phyloP scores from a whole-genome alignment of 2,113 vertebrate species.

The Myiopsitta monachus region DNA sequence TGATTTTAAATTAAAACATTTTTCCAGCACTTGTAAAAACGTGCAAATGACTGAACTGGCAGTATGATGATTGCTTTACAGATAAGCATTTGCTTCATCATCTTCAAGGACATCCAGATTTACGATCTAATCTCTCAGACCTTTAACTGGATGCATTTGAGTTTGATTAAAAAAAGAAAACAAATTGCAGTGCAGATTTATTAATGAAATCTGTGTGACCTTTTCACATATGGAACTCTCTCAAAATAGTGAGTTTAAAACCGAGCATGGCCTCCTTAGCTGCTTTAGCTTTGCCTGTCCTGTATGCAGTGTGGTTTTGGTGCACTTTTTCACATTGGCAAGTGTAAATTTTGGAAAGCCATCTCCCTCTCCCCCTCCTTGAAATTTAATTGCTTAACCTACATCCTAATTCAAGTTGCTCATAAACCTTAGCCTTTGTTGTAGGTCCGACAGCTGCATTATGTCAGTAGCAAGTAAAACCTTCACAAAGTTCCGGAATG shows the following conservation, averaged over 20 bases:
- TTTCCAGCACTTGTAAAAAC: constrained; percentile 81
- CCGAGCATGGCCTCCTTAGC: background rate
- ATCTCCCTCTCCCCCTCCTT: constrained; percentile 75
- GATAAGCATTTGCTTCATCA: constrained; percentile 87
- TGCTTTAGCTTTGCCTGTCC: background rate
- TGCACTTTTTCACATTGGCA: constrained; percentile 15
- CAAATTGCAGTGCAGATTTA: constrained; percentile 75
- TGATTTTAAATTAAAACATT: constrained; percentile 72
- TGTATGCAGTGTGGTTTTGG: background rate
- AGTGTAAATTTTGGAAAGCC: constrained; percentile 54
- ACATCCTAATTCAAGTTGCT: constrained; percentile 95
- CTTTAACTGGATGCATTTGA: constrained; percentile 85
- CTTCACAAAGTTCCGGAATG: constrained; percentile 96
- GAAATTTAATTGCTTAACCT: constrained; percentile 95
- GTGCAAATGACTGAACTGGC: constrained; percentile 85
- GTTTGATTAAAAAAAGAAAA: constrained; percentile 88
- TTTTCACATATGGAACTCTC: constrained; percentile 75
- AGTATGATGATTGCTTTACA: constrained; percentile 91
- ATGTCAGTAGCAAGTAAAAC: constrained; percentile 96
- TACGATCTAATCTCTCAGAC: constrained; percentile 87
- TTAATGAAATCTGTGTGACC: constrained; percentile 85
- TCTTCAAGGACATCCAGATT: constrained; percentile 93
- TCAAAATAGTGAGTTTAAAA: constrained; percentile 60
- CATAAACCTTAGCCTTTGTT: constrained; percentile 91
- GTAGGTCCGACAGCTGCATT: constrained; percentile 93